Evolutionary conservation across 2,797 vertebrate species (phyloP).

Genomic region (Coilia nasus): DNA sequence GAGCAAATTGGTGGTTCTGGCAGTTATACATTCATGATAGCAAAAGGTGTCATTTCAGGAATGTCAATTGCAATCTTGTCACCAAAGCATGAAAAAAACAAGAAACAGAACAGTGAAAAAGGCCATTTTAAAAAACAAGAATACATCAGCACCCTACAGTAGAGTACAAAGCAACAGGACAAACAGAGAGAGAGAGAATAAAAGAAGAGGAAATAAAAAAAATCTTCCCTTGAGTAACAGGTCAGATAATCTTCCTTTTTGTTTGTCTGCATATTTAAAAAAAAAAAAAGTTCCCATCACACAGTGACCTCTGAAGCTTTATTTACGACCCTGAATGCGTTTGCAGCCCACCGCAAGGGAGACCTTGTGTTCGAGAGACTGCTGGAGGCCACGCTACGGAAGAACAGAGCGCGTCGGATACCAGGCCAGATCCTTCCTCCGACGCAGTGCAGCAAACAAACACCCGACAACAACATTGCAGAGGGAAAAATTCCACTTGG

Average conservation of each 20-base stretch:
- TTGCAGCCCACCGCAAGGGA: not conserved
- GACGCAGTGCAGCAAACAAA: not conserved
- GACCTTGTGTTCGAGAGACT: not conserved
- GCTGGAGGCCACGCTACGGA: not conserved
- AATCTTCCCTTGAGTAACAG: not conserved
- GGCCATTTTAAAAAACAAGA: slow-evolving; percentile 18
- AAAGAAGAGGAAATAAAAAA: not conserved
- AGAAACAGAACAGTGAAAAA: not conserved
- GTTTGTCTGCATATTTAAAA: slow-evolving; percentile 20
- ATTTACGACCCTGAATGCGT: not conserved
- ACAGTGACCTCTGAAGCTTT: not conserved
- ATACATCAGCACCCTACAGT: not conserved
- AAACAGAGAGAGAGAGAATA: not conserved
- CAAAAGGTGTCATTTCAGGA: not conserved
- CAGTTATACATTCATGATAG: slow-evolving; percentile 23
- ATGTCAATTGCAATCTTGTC: slow-evolving; percentile 23
- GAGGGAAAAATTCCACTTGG: not conserved
- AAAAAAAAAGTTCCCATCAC: not conserved
- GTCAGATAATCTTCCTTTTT: not conserved
- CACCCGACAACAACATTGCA: slow-evolving; percentile 11
- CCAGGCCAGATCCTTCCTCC: slow-evolving; percentile 1
- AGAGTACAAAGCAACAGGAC: slow-evolving; percentile 8
- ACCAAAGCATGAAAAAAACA: slow-evolving; percentile 9
- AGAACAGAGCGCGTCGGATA: not conserved
- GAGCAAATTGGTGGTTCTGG: not conserved